Percentiles rank a stretch among this genome's conserved stretches.
Conservation (phyloP, 2,113 vertebrate genomes). For the Dryoscopus gambensis region DNA sequence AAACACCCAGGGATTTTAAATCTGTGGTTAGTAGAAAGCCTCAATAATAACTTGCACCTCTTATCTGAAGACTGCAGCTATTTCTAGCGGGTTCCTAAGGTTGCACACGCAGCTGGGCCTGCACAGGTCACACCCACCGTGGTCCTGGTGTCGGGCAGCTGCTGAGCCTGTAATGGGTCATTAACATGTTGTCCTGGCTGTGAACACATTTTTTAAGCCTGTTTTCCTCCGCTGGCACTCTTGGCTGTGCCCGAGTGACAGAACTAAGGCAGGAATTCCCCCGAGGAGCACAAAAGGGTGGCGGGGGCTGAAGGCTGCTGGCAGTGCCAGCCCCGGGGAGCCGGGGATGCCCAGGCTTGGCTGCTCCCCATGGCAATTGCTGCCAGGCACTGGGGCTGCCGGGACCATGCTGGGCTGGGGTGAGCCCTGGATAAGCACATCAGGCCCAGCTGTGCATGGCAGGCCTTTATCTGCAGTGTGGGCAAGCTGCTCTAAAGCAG, state of each 20-base stretch:
- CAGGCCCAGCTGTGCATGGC: neutral
- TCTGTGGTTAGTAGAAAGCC: neutral
- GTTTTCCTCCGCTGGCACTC: neutral
- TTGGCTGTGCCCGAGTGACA: neutral
- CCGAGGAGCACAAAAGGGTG: neutral
- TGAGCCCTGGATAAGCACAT: neutral
- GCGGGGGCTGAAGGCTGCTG: neutral
- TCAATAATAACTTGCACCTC: neutral
- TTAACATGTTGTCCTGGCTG: neutral
- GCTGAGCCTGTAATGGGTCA: neutral
- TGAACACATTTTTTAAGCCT: neutral
- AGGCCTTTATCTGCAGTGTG: neutral
- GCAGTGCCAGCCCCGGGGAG: neutral
- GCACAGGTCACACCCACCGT: neutral
- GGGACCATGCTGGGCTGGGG: too few relatives aligned
- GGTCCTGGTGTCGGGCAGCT: neutral
- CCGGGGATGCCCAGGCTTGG: neutral
- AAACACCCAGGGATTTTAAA: constrained; percentile 15
- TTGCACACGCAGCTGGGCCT: neutral
- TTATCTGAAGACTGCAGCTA: neutral
- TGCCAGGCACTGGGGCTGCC: neutral
- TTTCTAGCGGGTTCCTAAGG: neutral
- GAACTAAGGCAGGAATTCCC: neutral
- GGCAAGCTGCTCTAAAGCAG: constrained; percentile 1
- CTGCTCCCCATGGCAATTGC: neutral